phyloP scores from a whole-genome alignment of 2,797 vertebrate species.

The Spondyliosoma cantharus region DNA sequence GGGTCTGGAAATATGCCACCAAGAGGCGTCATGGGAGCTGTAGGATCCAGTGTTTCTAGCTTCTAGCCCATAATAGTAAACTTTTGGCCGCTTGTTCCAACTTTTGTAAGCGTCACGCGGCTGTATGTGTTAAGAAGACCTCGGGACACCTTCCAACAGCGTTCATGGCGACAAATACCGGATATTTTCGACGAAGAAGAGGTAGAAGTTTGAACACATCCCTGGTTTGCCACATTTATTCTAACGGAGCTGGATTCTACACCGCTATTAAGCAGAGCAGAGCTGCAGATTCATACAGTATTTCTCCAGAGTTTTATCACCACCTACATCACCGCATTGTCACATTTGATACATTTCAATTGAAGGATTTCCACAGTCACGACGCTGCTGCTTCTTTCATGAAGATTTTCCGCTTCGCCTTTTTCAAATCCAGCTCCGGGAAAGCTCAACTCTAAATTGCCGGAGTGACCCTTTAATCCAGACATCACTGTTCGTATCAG shows the following conservation, averaged over 20 bases:
- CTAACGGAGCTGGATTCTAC: background rate
- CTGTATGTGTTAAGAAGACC: no score
- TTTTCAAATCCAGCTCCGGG: background rate
- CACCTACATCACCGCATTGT: no score
- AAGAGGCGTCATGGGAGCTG: background rate
- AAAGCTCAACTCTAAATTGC: background rate
- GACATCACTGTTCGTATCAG: conserved; percentile 4
- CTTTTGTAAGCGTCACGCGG: no score
- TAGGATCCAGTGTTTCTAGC: background rate
- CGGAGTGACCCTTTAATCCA: conserved; percentile 1
- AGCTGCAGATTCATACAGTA: background rate
- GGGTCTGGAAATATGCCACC: background rate
- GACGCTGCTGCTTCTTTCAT: background rate
- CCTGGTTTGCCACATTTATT: no score
- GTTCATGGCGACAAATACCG: no score
- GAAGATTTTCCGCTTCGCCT: background rate
- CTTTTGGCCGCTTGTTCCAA: background rate
- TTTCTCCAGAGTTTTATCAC: background rate
- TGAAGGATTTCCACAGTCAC: background rate
- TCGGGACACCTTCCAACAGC: no score
- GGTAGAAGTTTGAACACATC: no score
- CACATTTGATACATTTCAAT: background rate
- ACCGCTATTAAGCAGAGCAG: background rate
- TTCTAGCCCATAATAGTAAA: background rate
- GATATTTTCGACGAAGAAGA: no score